These are phyloP conservation scores for Camponotus fellah DNA, from an alignment of 2,888 invertebrate genomes.

Conservation along the genomic window DNA sequence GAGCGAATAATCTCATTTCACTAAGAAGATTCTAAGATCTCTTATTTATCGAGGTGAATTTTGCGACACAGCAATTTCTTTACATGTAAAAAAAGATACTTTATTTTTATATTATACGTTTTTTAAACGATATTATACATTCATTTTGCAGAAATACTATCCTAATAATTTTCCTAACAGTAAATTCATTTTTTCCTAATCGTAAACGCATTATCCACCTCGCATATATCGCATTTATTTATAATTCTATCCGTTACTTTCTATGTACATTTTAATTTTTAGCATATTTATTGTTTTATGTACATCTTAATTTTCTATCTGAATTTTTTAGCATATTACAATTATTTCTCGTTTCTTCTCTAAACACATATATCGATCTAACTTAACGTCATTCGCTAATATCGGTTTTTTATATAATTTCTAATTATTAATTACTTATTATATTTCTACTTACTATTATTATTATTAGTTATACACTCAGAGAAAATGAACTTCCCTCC, in stretches of 20 bases:
- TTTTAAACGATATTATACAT: constrained; percentile 64
- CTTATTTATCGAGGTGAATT: background rate
- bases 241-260: constrained; percentile 5
- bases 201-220: background rate
- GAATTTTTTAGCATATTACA: constrained; percentile 25
- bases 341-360: constrained; percentile 18
- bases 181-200: background rate
- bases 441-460: constrained; percentile 15
- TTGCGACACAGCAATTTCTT: background rate
- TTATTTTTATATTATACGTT: constrained; percentile 64
- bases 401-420: background rate
- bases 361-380: constrained; percentile 7
- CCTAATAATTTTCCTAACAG: constrained; percentile 59
- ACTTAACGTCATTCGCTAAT: constrained; percentile 42
- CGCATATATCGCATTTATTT: constrained; percentile 5
- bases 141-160: constrained; percentile 68
- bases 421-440: constrained; percentile 22
- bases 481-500: background rate
- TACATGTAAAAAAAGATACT: constrained; percentile 57
- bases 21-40: background rate
- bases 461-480: background rate
- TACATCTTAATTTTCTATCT: constrained; percentile 17
- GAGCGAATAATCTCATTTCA: background rate
- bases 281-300: constrained; percentile 27
- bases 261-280: constrained; percentile 1